Conservation (phyloP, 1,140 invertebrate species). For the Apis dorsata region DNA sequence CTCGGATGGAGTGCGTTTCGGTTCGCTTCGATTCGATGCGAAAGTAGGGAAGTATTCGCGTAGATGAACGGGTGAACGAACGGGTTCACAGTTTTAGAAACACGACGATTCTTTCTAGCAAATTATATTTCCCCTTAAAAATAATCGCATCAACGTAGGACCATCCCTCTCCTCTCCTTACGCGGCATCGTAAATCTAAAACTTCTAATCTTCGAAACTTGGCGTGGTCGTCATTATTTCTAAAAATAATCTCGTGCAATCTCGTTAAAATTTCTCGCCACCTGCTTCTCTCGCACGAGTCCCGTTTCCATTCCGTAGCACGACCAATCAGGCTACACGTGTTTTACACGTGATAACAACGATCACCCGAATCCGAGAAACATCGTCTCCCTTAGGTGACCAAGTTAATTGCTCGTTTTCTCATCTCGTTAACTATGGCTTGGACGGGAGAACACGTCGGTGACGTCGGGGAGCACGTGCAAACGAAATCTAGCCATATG, state of each 20-base stretch:
- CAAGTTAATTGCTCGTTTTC: constrained; percentile 74
- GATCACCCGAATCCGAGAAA: constrained; percentile 45
- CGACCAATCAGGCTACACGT: constrained; percentile 45
- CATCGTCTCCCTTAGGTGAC: constrained; percentile 68
- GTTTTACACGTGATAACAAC: constrained; percentile 63
- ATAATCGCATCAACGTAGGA: too few species aligned
- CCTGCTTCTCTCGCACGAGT: background rate
- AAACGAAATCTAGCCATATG: constrained; percentile 51
- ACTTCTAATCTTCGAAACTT: background rate
- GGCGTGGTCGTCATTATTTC: background rate
- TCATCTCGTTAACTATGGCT: constrained; percentile 71
- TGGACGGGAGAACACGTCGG: constrained; percentile 19
- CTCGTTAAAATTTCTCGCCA: constrained; percentile 33
- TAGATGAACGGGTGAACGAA: background rate
- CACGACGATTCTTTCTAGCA: too few species aligned
- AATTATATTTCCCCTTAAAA: too few species aligned
- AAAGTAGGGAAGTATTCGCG: background rate
- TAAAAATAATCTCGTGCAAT: constrained; percentile 1
- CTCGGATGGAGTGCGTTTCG: background rate
- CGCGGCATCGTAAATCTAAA: background rate
- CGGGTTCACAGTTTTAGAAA: too few species aligned
- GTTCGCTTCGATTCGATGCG: background rate
- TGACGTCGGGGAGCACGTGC: constrained; percentile 44
- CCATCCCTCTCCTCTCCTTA: too few species aligned
- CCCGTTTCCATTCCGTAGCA: constrained; percentile 23